Evolutionary conservation across 2,797 vertebrate species (phyloP).

Genomic region (Echiichthys vipera): DNA sequence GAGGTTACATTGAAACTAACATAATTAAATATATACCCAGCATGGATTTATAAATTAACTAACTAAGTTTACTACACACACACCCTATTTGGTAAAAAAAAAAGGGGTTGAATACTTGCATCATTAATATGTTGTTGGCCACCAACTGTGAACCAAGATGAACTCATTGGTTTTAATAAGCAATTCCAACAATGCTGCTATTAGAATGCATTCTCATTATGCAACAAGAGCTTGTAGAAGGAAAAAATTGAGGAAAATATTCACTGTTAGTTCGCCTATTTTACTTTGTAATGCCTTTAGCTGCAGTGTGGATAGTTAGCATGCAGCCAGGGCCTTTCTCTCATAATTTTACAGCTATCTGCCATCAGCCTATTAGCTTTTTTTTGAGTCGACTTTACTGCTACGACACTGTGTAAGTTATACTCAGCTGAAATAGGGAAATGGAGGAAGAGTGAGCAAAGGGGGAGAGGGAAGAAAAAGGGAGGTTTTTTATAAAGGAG

Average conservation of each 20-base stretch:
- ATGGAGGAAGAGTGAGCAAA: conserved; percentile 21
- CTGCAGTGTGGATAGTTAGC: conserved; percentile 49
- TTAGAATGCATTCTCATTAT: conserved; percentile 25
- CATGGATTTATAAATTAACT: not conserved
- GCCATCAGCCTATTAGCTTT: conserved; percentile 53
- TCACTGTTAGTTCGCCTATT: conserved; percentile 5
- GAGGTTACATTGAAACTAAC: not conserved
- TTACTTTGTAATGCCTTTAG: conserved; percentile 22
- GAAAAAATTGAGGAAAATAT: conserved; percentile 7
- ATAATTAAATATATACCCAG: not conserved
- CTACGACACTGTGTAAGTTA: conserved; percentile 31
- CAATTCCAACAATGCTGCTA: conserved; percentile 16
- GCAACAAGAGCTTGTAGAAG: conserved; percentile 15
- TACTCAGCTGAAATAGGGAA: conserved; percentile 43
- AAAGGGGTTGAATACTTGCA: not conserved
- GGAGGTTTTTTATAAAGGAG: conserved; percentile 4
- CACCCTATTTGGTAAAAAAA: not conserved
- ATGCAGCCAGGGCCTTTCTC: conserved; percentile 35
- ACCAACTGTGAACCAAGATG: conserved; percentile 12
- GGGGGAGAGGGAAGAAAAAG: not conserved
- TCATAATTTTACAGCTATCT: conserved; percentile 56
- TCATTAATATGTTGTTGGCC: not conserved
- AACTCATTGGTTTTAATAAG: conserved; percentile 22
- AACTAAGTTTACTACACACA: not conserved
- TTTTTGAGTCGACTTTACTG: conserved; percentile 42